A percentile compares a stretch with the other conserved stretches of the same genome.
phyloP scores from a whole-genome alignment of 2,797 vertebrate species.

The Phrynocephalus forsythii region DNA sequence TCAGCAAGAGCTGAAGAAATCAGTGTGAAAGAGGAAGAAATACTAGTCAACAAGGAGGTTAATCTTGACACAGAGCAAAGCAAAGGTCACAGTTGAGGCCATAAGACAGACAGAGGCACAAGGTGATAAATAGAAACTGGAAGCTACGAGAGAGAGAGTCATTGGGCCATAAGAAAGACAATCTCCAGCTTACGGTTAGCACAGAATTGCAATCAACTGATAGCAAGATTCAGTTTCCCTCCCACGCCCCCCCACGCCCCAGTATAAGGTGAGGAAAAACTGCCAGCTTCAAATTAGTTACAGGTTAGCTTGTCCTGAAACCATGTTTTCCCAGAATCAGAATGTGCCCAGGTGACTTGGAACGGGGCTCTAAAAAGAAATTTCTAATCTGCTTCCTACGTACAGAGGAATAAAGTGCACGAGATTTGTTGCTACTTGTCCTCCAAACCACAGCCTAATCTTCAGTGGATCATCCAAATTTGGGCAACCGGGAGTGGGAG shows the following conservation, averaged over 20 bases:
- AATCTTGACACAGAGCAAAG: not conserved
- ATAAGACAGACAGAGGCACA: not conserved
- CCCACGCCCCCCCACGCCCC: no score
- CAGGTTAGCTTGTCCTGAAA: not conserved
- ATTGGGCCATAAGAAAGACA: not conserved
- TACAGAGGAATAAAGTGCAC: not conserved
- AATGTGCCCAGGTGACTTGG: not conserved
- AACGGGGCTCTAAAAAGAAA: not conserved
- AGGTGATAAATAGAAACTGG: not conserved
- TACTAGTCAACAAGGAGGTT: not conserved
- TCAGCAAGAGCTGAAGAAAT: not conserved
- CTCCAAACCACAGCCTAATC: not conserved
- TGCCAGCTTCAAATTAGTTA: not conserved
- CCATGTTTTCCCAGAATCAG: not conserved
- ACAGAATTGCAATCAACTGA: not conserved
- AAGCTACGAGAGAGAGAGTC: not conserved
- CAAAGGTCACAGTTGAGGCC: not conserved
- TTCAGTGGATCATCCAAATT: not conserved
- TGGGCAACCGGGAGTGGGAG: not conserved
- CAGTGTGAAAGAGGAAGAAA: not conserved
- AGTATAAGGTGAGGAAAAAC: not conserved
- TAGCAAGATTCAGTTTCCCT: not conserved
- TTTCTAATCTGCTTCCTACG: not conserved
- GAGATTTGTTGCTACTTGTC: not conserved
- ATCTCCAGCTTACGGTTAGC: no score